phyloP scores from a whole-genome alignment of 2,113 vertebrate genomes.

The Megaleporinus macrocephalus region DNA sequence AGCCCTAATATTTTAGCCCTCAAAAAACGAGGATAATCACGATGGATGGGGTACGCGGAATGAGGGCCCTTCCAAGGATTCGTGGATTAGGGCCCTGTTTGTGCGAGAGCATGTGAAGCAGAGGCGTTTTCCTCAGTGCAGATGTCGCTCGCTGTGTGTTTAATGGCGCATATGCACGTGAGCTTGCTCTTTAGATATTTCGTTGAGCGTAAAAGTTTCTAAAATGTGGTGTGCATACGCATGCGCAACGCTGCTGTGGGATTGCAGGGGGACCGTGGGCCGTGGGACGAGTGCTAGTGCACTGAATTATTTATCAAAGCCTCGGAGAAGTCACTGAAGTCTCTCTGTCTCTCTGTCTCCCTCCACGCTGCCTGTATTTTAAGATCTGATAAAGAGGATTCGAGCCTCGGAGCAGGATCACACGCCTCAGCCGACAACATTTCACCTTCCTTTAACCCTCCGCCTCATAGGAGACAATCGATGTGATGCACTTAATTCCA shows the following conservation, averaged over 20 bases:
- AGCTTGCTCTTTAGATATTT: neutral
- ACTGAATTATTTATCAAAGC: conserved; percentile 82
- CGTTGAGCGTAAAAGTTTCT: neutral
- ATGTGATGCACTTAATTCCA: conserved; percentile 56
- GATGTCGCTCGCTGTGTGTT: neutral
- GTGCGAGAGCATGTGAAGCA: neutral
- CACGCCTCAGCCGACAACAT: conserved; percentile 2
- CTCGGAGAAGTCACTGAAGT: conserved; percentile 72
- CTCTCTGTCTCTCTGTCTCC: conserved; percentile 60
- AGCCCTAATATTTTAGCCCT: too few relatives aligned
- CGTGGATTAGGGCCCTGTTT: neutral
- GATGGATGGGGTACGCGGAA: too few relatives aligned
- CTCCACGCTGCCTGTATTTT: conserved; percentile 30
- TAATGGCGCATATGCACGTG: conserved; percentile 12
- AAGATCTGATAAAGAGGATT: conserved; percentile 47
- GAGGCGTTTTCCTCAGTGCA: neutral
- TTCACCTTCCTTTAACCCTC: conserved; percentile 16
- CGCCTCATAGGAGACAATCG: conserved; percentile 53
- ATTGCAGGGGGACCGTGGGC: conserved; percentile 62
- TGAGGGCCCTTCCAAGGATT: too few relatives aligned
- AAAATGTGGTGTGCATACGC: conserved; percentile 24
- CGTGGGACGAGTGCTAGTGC: conserved; percentile 61
- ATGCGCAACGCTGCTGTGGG: conserved; percentile 61
- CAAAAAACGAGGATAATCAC: too few relatives aligned
- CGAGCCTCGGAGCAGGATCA: conserved; percentile 25